phyloP scores from a whole-genome alignment of 2,888 invertebrate genomes.

The Netelia virgata region DNA sequence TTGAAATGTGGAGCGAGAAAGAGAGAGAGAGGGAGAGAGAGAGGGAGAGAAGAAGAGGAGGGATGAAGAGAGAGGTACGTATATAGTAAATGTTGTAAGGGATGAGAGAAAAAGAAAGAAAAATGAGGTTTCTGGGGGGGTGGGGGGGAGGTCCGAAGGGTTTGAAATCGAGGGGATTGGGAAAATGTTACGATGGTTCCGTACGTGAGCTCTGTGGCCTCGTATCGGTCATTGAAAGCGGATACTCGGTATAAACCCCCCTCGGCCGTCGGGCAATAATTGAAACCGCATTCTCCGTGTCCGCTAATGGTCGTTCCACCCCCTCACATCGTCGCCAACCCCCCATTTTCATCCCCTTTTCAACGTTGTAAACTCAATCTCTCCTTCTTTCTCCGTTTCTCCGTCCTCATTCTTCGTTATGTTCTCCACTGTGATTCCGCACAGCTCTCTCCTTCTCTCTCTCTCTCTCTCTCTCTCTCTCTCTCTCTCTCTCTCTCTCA shows the following conservation, averaged over 20 bases:
- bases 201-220: constrained; percentile 66
- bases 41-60: too few species aligned
- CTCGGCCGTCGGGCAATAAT: constrained; percentile 74
- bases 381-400: constrained; percentile 14
- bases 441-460: constrained; percentile 7
- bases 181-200: constrained; percentile 47
- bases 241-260: constrained; percentile 70
- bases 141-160: background rate
- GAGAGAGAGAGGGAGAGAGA: background rate
- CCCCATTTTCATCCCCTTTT: constrained; percentile 30
- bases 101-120: constrained; percentile 34
- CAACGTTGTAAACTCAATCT: constrained; percentile 41
- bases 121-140: background rate
- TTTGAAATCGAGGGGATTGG: constrained; percentile 19
- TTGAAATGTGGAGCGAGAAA: background rate
- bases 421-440: background rate
- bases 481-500: constrained; percentile 14
- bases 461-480: too few species aligned
- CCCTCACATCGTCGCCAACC: constrained; percentile 51
- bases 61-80: constrained; percentile 21
- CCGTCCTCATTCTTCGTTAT: background rate
- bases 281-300: constrained; percentile 79
- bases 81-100: constrained; percentile 40
- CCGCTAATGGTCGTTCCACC: constrained; percentile 74
- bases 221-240: constrained; percentile 78